Evolutionary conservation across 2,797 vertebrate species (phyloP).

Genomic region (Garrulus glandarius): DNA sequence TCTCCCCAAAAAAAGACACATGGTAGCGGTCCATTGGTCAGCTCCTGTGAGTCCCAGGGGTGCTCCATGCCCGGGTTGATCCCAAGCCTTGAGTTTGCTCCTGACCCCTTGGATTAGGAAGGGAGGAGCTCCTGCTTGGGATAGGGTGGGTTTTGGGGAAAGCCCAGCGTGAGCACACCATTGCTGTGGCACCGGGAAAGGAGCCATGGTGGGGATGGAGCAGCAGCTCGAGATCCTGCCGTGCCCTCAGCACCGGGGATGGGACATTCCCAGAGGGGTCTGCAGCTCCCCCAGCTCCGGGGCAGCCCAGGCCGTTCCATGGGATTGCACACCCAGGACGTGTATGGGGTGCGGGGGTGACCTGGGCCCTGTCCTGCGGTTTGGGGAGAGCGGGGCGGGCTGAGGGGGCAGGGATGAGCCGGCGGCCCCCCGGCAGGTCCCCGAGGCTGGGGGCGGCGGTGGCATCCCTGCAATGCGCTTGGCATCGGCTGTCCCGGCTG

Average conservation of each 20-base stretch:
- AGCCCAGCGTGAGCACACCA: fast-evolving
- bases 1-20: background rate
- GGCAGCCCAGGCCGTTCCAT: fast-evolving
- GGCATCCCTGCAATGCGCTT: slow-evolving; percentile 21
- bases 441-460: background rate
- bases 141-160: background rate
- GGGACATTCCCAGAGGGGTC: background rate
- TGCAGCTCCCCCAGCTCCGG: background rate
- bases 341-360: fast-evolving
- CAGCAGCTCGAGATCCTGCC: background rate
- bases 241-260: fast-evolving
- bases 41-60: background rate
- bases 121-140: background rate
- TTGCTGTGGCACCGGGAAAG: background rate
- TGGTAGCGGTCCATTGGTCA: fast-evolving
- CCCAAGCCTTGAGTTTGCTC: background rate
- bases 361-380: background rate
- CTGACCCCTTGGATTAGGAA: background rate
- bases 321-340: background rate
- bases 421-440: background rate
- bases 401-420: background rate
- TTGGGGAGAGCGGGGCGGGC: fast-evolving
- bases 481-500: slow-evolving; percentile 6
- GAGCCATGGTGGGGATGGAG: fast-evolving
- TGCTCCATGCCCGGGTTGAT: background rate